Evolutionary conservation across 2,888 invertebrate species (phyloP).

Genomic region (Pegoplata infirma): DNA sequence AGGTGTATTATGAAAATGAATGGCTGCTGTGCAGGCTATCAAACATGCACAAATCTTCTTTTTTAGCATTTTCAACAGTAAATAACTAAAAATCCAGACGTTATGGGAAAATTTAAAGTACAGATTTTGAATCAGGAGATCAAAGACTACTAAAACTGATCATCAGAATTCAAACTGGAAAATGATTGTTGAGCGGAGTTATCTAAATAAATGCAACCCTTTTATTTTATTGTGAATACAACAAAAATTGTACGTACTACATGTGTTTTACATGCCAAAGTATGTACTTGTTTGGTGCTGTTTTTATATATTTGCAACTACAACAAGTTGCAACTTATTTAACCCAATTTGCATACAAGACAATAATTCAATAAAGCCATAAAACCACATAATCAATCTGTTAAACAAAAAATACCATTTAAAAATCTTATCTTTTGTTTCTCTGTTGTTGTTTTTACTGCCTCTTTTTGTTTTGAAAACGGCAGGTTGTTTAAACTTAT

Average conservation of each 20-base stretch:
- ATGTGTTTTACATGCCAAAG: background rate
- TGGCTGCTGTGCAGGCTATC: too few relatives aligned
- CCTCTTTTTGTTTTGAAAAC: background rate
- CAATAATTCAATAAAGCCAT: slow-evolving; percentile 69
- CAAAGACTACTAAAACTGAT: too few relatives aligned
- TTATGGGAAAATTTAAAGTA: too few relatives aligned
- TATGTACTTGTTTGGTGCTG: background rate
- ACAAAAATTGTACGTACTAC: background rate
- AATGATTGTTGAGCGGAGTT: too few relatives aligned
- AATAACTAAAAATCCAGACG: too few relatives aligned
- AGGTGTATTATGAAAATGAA: too few relatives aligned
- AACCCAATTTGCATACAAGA: slow-evolving; percentile 69
- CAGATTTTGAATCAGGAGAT: too few relatives aligned
- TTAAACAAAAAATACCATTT: slow-evolving; percentile 61
- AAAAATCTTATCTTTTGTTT: slow-evolving; percentile 2
- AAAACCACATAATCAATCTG: slow-evolving; percentile 70
- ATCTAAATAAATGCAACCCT: background rate
- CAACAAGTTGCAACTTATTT: slow-evolving; percentile 62
- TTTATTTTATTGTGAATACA: background rate
- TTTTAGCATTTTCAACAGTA: too few relatives aligned
- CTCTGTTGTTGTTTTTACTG: background rate
- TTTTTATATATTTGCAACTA: background rate
- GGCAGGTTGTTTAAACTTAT: background rate
- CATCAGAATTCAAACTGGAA: too few relatives aligned
- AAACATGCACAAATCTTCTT: too few relatives aligned